Base-by-base conservation (phyloP, 2,888 invertebrate genomes). In the Archips xylosteana region DNA sequence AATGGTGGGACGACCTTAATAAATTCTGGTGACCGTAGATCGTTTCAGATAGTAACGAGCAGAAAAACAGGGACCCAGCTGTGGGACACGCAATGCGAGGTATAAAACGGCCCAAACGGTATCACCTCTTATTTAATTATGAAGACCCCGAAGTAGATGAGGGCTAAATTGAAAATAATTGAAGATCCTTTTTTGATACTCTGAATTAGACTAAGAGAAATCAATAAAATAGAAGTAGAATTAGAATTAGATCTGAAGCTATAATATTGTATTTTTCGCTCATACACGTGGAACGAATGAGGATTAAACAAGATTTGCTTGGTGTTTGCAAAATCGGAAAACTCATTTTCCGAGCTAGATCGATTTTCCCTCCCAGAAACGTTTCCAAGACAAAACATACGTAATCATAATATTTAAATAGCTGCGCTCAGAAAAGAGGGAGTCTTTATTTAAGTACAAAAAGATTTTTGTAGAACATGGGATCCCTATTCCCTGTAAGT, bases 21-120 rank as follows among this genome's bases (percentile, higher is more conserved):
- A 71, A 71, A 71, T 67, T 67, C 61, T 71, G 51, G 66, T 61
- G 66, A 34, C 66, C 61, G 66, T 71, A 61, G 66, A 71, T 67
- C 61, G 61, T 54, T 67, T 54, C 54, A 62, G 66, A 67, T 72
- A 62, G 45, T 61, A 71, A 71, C 61, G 66, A 67, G 71, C 67
- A 54, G 45, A 72, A 67, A 61, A 67, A 66, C 66, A 71, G 54
- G 13, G 67, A 67, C 47, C 42, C 66, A 72, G 66, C 51, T 72
- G 62, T 71, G 60, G 42, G 42, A 45, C 60, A 54, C 49, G 49
- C 54, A 54, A 32, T 51, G 13, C 32, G 8, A 34, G 60, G 36
- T 45, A 62, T 72, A 62, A 57, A 71, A 72, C n/a, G 10, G 59
- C n/a, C 39, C 36, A 23, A 59, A 59, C 5, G 34, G 23, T 57